phyloP scores from a whole-genome alignment of 2,113 vertebrate genomes.

The Rhinopomastus cyanomelas region DNA sequence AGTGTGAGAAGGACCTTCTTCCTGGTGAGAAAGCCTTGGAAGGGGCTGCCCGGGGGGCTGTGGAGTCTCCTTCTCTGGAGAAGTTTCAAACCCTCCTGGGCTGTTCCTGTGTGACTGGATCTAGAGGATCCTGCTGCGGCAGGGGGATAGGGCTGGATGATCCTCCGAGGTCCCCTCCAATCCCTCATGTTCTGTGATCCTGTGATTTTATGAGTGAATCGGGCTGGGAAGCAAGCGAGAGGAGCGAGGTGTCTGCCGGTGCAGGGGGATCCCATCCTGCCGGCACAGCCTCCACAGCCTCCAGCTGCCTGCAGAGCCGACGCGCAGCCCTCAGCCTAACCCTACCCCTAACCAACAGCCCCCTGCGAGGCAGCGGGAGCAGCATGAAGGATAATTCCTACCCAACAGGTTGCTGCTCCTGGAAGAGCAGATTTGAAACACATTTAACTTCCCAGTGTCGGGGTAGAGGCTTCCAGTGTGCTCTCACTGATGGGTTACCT shows the following conservation, averaged over 20 bases:
- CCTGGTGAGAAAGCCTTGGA: too few relatives aligned
- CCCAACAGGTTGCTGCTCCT: constrained; percentile 58
- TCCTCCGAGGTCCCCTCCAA: too few relatives aligned
- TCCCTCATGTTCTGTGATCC: too few relatives aligned
- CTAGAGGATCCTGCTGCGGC: too few relatives aligned
- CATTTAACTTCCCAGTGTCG: constrained; percentile 72
- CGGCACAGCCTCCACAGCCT: background rate
- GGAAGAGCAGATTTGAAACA: constrained; percentile 64
- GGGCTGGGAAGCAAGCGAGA: background rate
- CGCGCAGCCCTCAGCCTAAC: background rate
- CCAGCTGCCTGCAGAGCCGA: background rate
- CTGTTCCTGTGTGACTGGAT: too few relatives aligned
- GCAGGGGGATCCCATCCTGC: background rate
- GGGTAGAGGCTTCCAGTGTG: constrained; percentile 46
- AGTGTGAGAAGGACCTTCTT: too few relatives aligned
- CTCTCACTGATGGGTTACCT: constrained; percentile 76
- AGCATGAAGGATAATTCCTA: constrained; percentile 3
- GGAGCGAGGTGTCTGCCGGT: background rate
- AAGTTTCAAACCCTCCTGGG: too few relatives aligned
- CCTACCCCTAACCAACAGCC: background rate
- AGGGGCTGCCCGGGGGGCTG: too few relatives aligned
- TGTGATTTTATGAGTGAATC: background rate
- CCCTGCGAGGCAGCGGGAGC: background rate
- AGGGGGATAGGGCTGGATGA: too few relatives aligned
- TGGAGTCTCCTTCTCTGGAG: too few relatives aligned